Base-by-base conservation (phyloP, 2,113 vertebrate species). In the Peromyscus californicus region DNA sequence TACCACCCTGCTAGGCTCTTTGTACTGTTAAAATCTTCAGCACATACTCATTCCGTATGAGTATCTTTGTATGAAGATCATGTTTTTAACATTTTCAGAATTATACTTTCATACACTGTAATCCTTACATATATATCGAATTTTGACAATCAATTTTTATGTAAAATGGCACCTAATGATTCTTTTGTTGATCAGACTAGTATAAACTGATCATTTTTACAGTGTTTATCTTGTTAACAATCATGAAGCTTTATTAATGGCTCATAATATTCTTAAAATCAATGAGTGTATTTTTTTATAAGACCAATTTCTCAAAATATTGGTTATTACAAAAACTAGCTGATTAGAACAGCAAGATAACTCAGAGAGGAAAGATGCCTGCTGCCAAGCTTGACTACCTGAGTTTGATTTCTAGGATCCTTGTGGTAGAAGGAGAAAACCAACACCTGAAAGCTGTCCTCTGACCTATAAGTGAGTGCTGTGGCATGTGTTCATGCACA, bases 11-110 rank as follows among this genome's bases (percentile, higher is more conserved):
- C 15, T 61, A 3, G 6, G 83, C 26, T 86, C 59, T 94, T 76
- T 74, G 59, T 89, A 93, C 74, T 93, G 69, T 61, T 93, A 93
- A 93, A 89, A 70, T 94, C 59, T 96, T 95, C 72, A 51, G 85
- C 36, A 86, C 6, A 51, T 78, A 26, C 7, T 76, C 22, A 89
- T 96, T 95, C 65, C 76, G 36, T 85, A 94, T 51, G 51, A 51
- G 51, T 51, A 51, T 51, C 51, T 82, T 96, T 94, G 31, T 54
- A 63, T 51, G 31, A 91, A 24, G 22, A 80, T 91, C 45, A 87
- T 70, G 33, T 61, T 91, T 90, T 94, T 92, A 88, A 72, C 75
- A 92, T 86, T 96, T 95, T 72, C 15, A 89, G 45, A 88, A 87
- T 75, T 93, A 86, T 82, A 48, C 22, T 92, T 96, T 69, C 72